phyloP scores from a whole-genome alignment of 2,113 vertebrate species.

The Tretioscincus oriximinensis region DNA sequence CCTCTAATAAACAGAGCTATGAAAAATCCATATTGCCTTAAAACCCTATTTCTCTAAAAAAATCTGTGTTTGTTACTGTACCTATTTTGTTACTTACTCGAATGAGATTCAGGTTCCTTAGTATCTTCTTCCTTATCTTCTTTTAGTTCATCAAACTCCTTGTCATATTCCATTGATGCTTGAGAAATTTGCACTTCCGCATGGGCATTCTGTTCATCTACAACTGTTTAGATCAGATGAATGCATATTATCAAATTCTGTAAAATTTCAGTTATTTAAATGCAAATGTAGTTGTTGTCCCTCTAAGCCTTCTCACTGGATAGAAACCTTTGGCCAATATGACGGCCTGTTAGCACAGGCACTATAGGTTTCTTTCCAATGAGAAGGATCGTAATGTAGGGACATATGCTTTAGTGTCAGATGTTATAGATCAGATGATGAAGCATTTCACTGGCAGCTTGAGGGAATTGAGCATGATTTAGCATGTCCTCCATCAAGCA shows the following conservation, averaged over 20 bases:
- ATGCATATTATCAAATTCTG: too few species aligned
- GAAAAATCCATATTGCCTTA: neutral
- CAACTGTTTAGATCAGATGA: conserved; percentile 72
- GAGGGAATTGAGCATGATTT: too few species aligned
- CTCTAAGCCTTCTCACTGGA: too few species aligned
- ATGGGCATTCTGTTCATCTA: conserved; percentile 90
- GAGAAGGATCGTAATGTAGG: too few species aligned
- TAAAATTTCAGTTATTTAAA: neutral
- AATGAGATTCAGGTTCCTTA: conserved; percentile 79
- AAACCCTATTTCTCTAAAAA: neutral
- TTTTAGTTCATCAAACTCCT: conserved; percentile 87
- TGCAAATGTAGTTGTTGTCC: neutral
- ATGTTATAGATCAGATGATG: too few species aligned
- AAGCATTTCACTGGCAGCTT: too few species aligned
- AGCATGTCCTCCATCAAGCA: too few species aligned
- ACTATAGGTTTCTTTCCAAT: too few species aligned
- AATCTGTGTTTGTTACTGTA: neutral
- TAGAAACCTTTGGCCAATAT: too few species aligned
- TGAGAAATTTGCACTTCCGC: conserved; percentile 80
- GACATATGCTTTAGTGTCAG: too few species aligned
- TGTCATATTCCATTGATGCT: conserved; percentile 79
- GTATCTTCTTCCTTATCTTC: conserved; percentile 90
- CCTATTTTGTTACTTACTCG: conserved; percentile 70
- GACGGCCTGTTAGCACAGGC: too few species aligned
- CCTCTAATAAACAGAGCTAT: too few species aligned